Evolutionary conservation across 2,113 vertebrate genomes (phyloP).

Genomic region (Malurus alboscapulatus): DNA sequence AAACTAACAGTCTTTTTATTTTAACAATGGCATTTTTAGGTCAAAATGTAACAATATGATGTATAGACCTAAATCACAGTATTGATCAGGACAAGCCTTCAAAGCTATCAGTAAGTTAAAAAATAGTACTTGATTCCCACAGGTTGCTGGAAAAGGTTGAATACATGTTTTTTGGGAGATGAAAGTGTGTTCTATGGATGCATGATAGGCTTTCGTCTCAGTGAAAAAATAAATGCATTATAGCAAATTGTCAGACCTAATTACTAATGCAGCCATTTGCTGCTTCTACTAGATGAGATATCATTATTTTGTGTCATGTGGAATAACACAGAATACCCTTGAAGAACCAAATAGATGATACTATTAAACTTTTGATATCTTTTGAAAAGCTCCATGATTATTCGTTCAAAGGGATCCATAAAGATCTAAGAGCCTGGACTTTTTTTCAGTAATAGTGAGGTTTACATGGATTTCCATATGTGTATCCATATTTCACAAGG

Average conservation of each 20-base stretch:
- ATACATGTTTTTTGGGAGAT: fast-evolving
- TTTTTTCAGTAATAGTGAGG: not conserved
- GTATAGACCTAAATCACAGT: not conserved
- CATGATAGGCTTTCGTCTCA: not conserved
- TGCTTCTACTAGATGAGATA: not conserved
- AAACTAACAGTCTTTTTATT: not conserved
- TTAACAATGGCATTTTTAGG: not conserved
- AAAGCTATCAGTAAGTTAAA: not conserved
- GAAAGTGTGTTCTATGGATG: not conserved
- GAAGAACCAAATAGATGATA: not conserved
- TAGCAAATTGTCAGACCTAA: not conserved
- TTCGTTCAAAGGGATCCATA: not conserved
- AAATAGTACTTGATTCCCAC: not conserved
- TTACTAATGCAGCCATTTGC: not conserved
- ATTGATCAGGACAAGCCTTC: not conserved
- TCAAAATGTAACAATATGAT: not conserved
- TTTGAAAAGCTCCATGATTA: not conserved
- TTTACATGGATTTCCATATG: not conserved
- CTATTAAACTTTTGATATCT: not conserved
- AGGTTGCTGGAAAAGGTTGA: not conserved
- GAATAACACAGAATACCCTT: not conserved
- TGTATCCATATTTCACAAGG: not conserved
- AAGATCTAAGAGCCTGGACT: not conserved
- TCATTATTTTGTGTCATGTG: not conserved
- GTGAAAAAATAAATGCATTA: not conserved